Evolutionary conservation across 2,113 vertebrate species (phyloP), one percentile per base, ranked within the genome.

Genomic region (Cheilinus undulatus): DNA sequence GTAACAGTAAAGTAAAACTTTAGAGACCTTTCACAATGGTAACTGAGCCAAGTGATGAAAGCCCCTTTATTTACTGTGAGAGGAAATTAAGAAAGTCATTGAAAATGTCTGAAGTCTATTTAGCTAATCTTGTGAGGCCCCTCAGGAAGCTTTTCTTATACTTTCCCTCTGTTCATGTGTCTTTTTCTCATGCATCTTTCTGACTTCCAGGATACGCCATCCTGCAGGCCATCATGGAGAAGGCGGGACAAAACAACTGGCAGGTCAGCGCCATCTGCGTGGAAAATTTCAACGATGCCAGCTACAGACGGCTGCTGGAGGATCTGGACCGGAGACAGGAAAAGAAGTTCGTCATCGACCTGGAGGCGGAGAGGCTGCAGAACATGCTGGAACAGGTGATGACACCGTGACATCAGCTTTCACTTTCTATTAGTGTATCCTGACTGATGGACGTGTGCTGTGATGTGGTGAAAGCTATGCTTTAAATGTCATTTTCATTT

Each of bases 141-240:
- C 9, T 5, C 30, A 40, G 14, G 4, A 34, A 34, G 32, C 17
- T 4, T 42, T 42, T 7, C 38, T 42, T 4, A 10, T 36, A 10
- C 34, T 36, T 30, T 19, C 7, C 11, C 8, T 7, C 20, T 4
- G 20, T 2, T 52, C 22, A 80, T 9, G 2, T 32, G 43, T 49
- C 27, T 5, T 23, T 11, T 19, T 11, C 32, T 2, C 10, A 11
- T 34, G 28, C 7, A 11, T 34, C 43, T 5, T 2, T 76, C 23
- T 69, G 17, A 57, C 22, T 67, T 9, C 22, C 78, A 99, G 98
- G 98, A 69, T 99, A 99, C 57, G 95, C 98, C 36, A 98, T 99
- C 93, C 95, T 99, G 91, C 98, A 99, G 95, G 96, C 98, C 87
- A 99, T 99, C 90, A 99, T 99, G 98, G 98, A 99, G 93, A 97